These are phyloP conservation scores for Lacanobia wlatinum DNA, from an alignment of 2,888 invertebrate species.

Conservation along the genomic window DNA sequence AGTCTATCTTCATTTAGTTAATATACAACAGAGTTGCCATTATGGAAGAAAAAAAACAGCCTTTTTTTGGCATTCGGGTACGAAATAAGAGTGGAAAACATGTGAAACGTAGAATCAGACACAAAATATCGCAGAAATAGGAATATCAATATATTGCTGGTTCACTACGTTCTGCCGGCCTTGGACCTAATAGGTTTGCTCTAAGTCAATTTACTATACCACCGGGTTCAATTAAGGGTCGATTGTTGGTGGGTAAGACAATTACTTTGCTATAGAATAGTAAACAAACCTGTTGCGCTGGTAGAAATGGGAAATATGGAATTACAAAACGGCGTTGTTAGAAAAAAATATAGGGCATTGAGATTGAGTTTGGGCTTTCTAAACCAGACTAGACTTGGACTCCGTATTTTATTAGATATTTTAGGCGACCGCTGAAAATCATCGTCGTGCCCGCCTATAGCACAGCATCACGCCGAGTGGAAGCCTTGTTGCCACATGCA, in stretches of 20 bases:
- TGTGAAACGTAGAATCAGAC: not conserved
- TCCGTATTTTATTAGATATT: too few relatives aligned
- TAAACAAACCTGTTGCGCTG: constrained; percentile 23
- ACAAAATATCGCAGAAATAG: not conserved
- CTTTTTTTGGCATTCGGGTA: not conserved
- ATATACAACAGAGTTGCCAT: too few relatives aligned
- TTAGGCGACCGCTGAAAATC: too few relatives aligned
- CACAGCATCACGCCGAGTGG: too few relatives aligned
- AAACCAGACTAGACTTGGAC: not conserved
- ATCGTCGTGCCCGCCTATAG: too few relatives aligned
- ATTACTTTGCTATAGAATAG: constrained; percentile 31
- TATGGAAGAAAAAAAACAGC: too few relatives aligned
- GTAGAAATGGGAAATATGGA: not conserved
- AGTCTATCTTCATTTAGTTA: not conserved
- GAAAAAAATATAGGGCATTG: not conserved
- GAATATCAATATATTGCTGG: constrained; percentile 25
- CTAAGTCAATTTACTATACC: constrained; percentile 54
- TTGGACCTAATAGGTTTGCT: constrained; percentile 50
- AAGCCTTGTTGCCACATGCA: too few relatives aligned
- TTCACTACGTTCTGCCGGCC: constrained; percentile 17
- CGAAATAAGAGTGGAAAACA: not conserved
- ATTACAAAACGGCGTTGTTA: not conserved
- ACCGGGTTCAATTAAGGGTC: constrained; percentile 44
- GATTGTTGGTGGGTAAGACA: constrained; percentile 36
- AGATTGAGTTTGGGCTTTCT: not conserved